phyloP scores from a whole-genome alignment of 2,888 invertebrate genomes.

The Dioctria rufipes region DNA sequence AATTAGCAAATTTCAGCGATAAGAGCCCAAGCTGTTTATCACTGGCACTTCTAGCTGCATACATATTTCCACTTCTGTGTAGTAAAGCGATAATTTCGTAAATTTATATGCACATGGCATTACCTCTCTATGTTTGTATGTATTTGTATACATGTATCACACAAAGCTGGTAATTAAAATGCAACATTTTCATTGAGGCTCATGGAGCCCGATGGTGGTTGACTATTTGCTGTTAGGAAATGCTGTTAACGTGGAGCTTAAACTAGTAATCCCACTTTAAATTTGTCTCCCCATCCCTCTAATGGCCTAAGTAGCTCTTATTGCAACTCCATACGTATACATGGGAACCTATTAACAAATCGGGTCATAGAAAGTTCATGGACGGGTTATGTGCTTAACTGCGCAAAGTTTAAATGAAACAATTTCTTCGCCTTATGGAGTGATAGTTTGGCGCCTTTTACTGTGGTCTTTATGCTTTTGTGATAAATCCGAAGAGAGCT shows the following conservation, averaged over 20 bases:
- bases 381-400: background rate
- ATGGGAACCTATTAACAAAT: constrained; percentile 7
- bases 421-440: constrained; percentile 4
- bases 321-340: background rate
- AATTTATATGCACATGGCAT: constrained; percentile 9
- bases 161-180: constrained; percentile 5
- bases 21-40: too few relatives aligned
- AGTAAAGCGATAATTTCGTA: background rate
- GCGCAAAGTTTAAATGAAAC: constrained; percentile 9
- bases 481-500: constrained; percentile 1
- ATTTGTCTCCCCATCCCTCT: constrained; percentile 22
- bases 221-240: background rate
- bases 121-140: background rate
- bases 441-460: too few relatives aligned
- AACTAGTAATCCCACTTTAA: background rate
- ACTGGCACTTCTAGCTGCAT: background rate
- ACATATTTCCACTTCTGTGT: constrained; percentile 2
- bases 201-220: background rate
- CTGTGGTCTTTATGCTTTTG: background rate
- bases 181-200: constrained; percentile 1
- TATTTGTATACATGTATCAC: too few relatives aligned
- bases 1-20: too few relatives aligned
- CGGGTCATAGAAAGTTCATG: background rate
- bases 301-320: constrained; percentile 11
- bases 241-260: background rate